phyloP scores from a whole-genome alignment of 2,113 vertebrate genomes.

The Speoplatyrhinus poulsoni region DNA sequence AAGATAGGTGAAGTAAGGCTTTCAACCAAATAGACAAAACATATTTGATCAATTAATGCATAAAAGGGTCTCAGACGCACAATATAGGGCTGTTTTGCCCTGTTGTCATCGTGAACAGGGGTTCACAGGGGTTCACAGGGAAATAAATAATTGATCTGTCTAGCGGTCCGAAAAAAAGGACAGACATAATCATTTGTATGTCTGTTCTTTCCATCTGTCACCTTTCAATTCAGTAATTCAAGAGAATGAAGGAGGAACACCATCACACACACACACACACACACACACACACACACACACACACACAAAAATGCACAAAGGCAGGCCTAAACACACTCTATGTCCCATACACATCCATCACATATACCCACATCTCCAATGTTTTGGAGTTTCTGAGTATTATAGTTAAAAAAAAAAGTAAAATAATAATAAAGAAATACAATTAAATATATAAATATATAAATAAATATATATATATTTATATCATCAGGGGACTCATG shows the following conservation, averaged over 20 bases:
- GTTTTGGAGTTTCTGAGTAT: too few species aligned
- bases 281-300: slow-evolving; percentile 2
- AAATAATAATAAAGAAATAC: too few species aligned
- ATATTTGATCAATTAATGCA: neutral
- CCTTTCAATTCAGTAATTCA: slow-evolving; percentile 34
- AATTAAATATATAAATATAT: too few species aligned
- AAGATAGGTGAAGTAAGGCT: neutral
- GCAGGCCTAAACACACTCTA: neutral
- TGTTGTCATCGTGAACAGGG: slow-evolving; percentile 33
- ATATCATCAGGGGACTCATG: too few species aligned
- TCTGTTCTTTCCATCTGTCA: slow-evolving; percentile 67
- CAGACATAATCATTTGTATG: slow-evolving; percentile 70
- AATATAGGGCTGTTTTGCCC: slow-evolving; percentile 31
- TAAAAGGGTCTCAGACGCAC: neutral
- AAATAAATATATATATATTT: too few species aligned
- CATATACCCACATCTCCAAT: neutral
- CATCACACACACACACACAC: neutral
- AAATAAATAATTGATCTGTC: slow-evolving; percentile 80
- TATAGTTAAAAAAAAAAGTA: too few species aligned
- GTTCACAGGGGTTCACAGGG: neutral
- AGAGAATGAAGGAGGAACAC: slow-evolving; percentile 15
- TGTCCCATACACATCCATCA: neutral
- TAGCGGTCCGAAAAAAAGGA: slow-evolving; percentile 59
- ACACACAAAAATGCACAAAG: slow-evolving; percentile 1
- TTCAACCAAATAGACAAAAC: neutral